Conservation (phyloP, 2,113 vertebrate genomes). For the Illadopsis cleaveri region DNA sequence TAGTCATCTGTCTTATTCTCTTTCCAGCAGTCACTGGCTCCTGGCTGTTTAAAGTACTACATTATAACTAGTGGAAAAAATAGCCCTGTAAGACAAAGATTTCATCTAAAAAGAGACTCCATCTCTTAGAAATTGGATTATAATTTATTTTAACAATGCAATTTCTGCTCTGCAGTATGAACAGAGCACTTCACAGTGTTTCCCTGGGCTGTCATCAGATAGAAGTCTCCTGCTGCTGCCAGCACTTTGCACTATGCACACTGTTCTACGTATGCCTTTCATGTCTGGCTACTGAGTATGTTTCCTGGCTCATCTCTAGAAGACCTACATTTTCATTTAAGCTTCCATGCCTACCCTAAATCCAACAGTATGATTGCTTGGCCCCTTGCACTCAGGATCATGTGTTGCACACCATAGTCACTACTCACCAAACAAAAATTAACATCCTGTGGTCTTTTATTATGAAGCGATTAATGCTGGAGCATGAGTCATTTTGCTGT, state of each 20-base stretch:
- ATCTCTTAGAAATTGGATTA: background rate
- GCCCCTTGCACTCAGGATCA: background rate
- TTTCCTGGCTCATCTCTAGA: background rate
- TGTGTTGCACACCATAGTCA: background rate
- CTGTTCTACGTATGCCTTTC: background rate
- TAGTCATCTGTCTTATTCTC: background rate
- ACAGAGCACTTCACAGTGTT: background rate
- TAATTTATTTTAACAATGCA: background rate
- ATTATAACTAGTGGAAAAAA: background rate
- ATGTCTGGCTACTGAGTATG: background rate
- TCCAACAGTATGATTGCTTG: background rate
- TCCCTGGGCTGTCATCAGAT: background rate
- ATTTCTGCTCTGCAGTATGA: background rate
- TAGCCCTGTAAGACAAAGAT: conserved; percentile 15
- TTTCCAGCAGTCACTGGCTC: conserved; percentile 24
- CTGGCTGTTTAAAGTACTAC: background rate
- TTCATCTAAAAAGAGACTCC: background rate
- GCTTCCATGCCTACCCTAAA: background rate
- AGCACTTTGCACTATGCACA: background rate
- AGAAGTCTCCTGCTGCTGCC: background rate
- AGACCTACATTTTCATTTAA: background rate
- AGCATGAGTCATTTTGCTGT: conserved; percentile 12
- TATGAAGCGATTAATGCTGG: background rate
- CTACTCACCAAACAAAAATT: background rate
- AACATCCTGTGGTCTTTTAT: conserved; percentile 29